These are phyloP conservation scores for Lethenteron reissneri DNA, from an alignment of 2,113 vertebrate genomes.

Conservation along the genomic window DNA sequence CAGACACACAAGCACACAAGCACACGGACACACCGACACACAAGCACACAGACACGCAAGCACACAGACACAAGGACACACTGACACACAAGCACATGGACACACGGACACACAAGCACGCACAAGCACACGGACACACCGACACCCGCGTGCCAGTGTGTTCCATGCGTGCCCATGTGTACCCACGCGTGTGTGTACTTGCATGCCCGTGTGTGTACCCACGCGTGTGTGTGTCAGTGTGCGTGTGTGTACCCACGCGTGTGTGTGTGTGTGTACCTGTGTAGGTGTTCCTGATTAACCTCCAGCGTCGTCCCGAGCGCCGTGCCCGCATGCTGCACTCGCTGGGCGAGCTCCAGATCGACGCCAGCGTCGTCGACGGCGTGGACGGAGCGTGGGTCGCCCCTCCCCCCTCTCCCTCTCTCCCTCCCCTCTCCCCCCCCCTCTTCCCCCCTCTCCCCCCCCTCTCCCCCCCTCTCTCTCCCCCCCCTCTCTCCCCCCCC, in stretches of 20 bases:
- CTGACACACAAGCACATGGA: not conserved
- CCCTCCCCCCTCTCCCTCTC: too few species aligned
- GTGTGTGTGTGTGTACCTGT: too few species aligned
- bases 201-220: too few species aligned
- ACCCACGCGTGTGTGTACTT: too few species aligned
- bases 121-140: not conserved
- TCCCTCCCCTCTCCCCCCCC: too few species aligned
- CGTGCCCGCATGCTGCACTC: conserved; percentile 57
- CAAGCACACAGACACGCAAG: not conserved
- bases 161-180: too few species aligned
- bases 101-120: not conserved
- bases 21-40: conserved; percentile 1
- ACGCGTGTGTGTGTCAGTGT: too few species aligned
- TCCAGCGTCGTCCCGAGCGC: conserved; percentile 46
- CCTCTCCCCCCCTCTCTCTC: too few species aligned
- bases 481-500: too few species aligned
- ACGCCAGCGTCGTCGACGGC: conserved; percentile 44
- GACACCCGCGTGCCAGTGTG: not conserved
- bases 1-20: not conserved
- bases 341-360: conserved; percentile 52
- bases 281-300: conserved; percentile 73
- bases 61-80: not conserved
- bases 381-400: conserved; percentile 49
- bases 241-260: too few species aligned
- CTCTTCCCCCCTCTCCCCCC: not conserved